A percentile compares a stretch with the other conserved stretches of the same genome.
These are phyloP conservation scores for Petrophora chlorosata DNA, from an alignment of 2,888 invertebrate genomes.

Conservation along the genomic window DNA sequence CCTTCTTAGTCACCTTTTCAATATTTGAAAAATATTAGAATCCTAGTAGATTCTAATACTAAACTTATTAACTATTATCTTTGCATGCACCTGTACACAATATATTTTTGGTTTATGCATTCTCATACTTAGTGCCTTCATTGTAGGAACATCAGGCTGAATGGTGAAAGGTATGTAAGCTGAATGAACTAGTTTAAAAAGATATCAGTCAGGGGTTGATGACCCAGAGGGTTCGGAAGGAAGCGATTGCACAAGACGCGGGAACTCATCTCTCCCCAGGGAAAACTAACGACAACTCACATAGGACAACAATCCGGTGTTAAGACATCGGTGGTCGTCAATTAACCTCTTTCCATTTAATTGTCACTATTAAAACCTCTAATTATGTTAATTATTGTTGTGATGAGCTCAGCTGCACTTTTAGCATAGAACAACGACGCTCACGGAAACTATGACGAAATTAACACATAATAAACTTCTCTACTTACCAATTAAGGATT, in stretches of 20 bases:
- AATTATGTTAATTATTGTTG: slow-evolving; percentile 30
- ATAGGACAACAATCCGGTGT: background rate
- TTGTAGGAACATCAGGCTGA: too few species aligned
- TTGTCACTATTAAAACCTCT: slow-evolving; percentile 21
- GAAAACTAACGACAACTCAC: background rate
- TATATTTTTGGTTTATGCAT: too few species aligned
- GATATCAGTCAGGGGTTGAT: slow-evolving; percentile 13
- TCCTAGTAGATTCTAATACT: too few species aligned
- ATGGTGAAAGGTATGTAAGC: too few species aligned
- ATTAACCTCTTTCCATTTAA: slow-evolving; percentile 23
- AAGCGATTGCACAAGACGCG: slow-evolving; percentile 24
- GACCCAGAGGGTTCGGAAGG: slow-evolving; percentile 6
- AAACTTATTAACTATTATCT: too few species aligned
- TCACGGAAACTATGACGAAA: slow-evolving; percentile 11
- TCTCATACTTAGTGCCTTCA: too few species aligned
- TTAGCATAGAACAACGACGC: slow-evolving; percentile 4
- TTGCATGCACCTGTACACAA: too few species aligned
- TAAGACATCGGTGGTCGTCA: slow-evolving; percentile 17
- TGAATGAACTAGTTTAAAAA: background rate
- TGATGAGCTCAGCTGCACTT: slow-evolving; percentile 25
- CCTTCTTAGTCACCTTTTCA: too few species aligned
- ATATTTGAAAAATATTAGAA: too few species aligned
- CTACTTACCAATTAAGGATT: slow-evolving; percentile 27
- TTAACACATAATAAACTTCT: slow-evolving; percentile 16
- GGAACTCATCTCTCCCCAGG: slow-evolving; percentile 15